Conservation (phyloP, 2,888 invertebrate species). For the Halictus ligatus region DNA sequence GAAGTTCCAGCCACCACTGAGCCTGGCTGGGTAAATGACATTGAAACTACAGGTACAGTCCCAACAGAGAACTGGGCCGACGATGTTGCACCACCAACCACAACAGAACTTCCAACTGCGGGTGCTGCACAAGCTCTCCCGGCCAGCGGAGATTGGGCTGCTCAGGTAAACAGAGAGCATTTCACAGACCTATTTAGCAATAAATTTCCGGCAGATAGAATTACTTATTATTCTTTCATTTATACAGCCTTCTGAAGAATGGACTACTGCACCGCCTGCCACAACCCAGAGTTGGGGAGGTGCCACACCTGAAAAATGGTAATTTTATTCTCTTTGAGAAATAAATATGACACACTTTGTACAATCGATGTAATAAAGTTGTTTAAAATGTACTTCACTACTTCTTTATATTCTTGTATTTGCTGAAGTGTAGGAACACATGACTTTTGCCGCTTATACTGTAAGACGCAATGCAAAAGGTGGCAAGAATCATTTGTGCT, state of each 20-base stretch:
- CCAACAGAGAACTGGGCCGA: conserved; percentile 86
- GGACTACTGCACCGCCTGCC: conserved; percentile 84
- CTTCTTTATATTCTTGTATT: background rate
- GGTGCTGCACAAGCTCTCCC: conserved; percentile 76
- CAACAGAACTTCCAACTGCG: conserved; percentile 72
- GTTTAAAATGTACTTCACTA: conserved; percentile 22
- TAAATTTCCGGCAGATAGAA: background rate
- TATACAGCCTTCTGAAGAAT: conserved; percentile 82
- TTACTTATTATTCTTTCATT: background rate
- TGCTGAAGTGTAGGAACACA: background rate
- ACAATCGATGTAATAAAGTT: conserved; percentile 72
- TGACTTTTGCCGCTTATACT: no score
- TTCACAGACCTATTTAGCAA: background rate
- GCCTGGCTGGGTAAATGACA: conserved; percentile 87
- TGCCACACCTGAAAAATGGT: conserved; percentile 85
- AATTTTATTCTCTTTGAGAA: conserved; percentile 66
- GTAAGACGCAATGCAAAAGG: no score
- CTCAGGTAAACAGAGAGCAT: conserved; percentile 75
- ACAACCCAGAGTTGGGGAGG: conserved; percentile 87
- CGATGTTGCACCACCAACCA: conserved; percentile 81
- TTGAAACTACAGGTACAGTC: conserved; percentile 80
- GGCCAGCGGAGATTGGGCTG: conserved; percentile 82
- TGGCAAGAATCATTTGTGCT: background rate
- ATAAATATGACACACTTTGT: conserved; percentile 68
- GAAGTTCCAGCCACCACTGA: conserved; percentile 82